Evolutionary conservation across 2,113 vertebrate species (phyloP).

Genomic region (Odocoileus hemionus): DNA sequence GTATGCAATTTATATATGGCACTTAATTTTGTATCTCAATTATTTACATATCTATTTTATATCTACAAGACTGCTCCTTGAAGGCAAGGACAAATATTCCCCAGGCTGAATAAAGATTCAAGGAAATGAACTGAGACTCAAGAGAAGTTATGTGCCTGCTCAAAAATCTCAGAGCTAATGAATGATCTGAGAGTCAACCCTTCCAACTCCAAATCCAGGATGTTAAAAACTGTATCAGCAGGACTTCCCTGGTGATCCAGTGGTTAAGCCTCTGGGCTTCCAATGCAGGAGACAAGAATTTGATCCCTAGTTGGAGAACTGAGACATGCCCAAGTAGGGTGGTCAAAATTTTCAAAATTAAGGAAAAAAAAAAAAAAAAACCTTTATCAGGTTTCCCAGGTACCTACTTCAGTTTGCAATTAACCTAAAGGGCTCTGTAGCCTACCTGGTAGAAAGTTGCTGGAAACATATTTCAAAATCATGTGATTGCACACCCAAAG

Average conservation of each 20-base stretch:
- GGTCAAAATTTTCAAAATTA: neutral
- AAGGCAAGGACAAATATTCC: neutral
- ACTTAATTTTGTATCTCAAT: conserved; percentile 28
- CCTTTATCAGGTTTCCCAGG: neutral
- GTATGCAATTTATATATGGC: neutral
- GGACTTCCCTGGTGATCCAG: neutral
- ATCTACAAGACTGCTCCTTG: neutral
- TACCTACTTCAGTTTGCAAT: neutral
- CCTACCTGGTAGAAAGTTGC: neutral
- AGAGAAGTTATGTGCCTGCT: neutral
- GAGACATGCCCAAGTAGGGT: neutral
- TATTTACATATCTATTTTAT: conserved; percentile 2
- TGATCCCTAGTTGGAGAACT: neutral
- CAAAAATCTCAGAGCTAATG: neutral
- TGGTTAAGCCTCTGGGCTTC: neutral
- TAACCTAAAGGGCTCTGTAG: neutral
- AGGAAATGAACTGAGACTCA: neutral
- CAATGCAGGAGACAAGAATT: neutral
- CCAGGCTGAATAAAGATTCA: neutral
- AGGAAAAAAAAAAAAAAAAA: neutral
- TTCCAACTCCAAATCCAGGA: neutral
- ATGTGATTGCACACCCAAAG: neutral
- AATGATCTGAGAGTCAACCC: neutral
- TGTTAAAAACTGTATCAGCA: neutral
- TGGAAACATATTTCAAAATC: conserved; percentile 11